Evolutionary conservation across 2,113 vertebrate species (phyloP), one percentile per base, ranked within the genome.

Genomic region (Bubo blakistoni): DNA sequence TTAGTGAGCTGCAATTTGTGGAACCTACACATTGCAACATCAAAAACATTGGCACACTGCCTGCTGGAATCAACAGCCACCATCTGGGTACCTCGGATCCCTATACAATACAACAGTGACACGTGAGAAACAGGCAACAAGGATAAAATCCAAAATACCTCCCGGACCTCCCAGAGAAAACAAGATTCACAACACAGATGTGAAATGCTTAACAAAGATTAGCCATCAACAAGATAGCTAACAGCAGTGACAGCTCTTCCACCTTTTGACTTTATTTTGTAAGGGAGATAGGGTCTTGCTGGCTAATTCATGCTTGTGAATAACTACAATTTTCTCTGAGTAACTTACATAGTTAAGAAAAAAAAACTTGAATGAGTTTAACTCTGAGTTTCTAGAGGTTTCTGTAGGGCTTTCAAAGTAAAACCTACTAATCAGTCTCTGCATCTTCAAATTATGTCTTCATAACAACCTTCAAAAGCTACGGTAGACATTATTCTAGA

Each of bases 1-100:
- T 10, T 17, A 79, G 51, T 9, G 26, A 93, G 36, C 6, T 19
- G 30, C 10, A 73, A 14, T 20, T 61, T 0, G 0, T 29, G 19
- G 25, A 94, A 61, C 10, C 24, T 40, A 82, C 62, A 77, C 4
- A 1, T 2, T 30, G 13, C 32, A 83, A 29, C 30, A 74, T 7
- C 36, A 54, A 54, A 90, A 81, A 38, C 57, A 73, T 0, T 25
- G 38, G 42, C 34, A 81, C 21, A 5, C 5, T 49, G 25, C 65
- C 51, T 71, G 66, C 46, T 32, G 24, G 46, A 85, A 90, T 7
- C 1, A 0, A 11, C 29, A 70, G 36, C 20, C 47, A 52, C 16
- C 2, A 0, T 4, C 26, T 12, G 34, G 6, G 21, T 54, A 66
- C 34, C 21, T 7, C n/a, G 13, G 15, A 94, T 52, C 12, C 14